Conservation (phyloP, 2,113 vertebrate species). For the Stegostoma tigrinum region DNA sequence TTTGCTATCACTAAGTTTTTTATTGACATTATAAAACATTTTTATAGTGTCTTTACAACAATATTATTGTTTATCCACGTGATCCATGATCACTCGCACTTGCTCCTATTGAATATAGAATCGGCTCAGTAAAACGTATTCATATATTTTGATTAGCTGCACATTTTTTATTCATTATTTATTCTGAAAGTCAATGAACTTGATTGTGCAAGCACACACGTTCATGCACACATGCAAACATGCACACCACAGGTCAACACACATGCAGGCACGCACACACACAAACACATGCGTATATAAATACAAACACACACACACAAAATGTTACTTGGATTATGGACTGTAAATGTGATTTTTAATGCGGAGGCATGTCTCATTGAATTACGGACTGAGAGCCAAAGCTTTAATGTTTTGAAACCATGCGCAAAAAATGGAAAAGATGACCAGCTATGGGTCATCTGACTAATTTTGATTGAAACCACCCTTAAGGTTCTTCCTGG, state of each 20-base stretch:
- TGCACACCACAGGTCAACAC: too few species aligned
- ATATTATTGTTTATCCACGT: not conserved
- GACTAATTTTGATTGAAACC: too few species aligned
- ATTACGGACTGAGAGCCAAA: too few species aligned
- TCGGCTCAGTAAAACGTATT: not conserved
- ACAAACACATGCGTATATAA: not conserved
- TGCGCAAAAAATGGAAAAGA: too few species aligned
- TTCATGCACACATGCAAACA: too few species aligned
- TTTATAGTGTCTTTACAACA: not conserved
- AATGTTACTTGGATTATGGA: not conserved
- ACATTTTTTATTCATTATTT: not conserved
- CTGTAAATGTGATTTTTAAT: not conserved
- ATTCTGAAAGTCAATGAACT: not conserved
- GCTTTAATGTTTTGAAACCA: too few species aligned
- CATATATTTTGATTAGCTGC: not conserved
- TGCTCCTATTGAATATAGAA: not conserved
- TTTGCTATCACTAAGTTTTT: not conserved
- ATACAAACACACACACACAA: not conserved
- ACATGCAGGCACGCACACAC: not conserved
- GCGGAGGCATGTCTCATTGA: too few species aligned
- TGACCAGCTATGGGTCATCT: too few species aligned
- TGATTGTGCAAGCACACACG: not conserved
- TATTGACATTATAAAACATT: not conserved
- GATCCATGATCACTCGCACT: not conserved
- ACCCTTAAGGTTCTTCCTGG: too few species aligned